phyloP scores from a whole-genome alignment of 2,113 vertebrate genomes.

The Ibidorhyncha struthersii region DNA sequence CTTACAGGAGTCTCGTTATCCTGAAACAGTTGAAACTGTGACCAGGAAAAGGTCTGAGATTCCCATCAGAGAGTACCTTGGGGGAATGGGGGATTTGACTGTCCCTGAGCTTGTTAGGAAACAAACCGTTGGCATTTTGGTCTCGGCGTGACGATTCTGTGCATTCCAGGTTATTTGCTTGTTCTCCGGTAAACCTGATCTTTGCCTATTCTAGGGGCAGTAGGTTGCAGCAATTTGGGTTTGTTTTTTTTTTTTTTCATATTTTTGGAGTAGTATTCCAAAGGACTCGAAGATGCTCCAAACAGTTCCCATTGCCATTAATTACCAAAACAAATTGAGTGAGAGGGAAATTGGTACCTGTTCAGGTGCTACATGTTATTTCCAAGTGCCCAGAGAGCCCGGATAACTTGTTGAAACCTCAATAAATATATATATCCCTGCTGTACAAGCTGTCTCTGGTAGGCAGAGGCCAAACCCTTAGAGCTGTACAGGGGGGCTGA shows the following conservation, averaged over 20 bases:
- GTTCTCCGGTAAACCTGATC: background rate
- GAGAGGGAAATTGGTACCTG: background rate
- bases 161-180: conserved; percentile 72
- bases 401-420: background rate
- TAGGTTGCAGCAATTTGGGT: background rate
- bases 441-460: background rate
- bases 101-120: conserved; percentile 42
- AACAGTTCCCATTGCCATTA: background rate
- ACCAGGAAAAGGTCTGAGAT: background rate
- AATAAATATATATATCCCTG: background rate
- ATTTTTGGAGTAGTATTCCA: background rate
- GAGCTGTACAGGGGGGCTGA: background rate
- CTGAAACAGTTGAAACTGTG: background rate
- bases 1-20: background rate
- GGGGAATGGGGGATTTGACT: background rate
- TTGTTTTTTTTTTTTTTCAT: background rate
- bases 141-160: conserved; percentile 70
- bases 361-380: background rate
- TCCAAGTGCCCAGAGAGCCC: background rate
- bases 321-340: background rate
- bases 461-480: background rate
- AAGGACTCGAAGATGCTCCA: background rate
- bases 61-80: background rate
- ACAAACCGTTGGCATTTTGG: conserved; percentile 44
- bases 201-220: background rate